Conservation (phyloP, 1,140 invertebrate species). For the Gonioctena quinquepunctata region DNA sequence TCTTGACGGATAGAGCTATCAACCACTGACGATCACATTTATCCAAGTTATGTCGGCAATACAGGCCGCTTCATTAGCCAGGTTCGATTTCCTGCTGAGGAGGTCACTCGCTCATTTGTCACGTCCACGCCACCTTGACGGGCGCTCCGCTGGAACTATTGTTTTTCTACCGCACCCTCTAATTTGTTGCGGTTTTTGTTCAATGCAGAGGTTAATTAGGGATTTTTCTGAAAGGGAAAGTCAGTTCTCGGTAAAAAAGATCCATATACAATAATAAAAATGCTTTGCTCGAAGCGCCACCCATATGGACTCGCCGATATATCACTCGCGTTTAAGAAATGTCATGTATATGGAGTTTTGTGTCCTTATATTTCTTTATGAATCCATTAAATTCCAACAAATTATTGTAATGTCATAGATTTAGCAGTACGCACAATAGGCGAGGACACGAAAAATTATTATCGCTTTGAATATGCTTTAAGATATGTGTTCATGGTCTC, state of each 20-base stretch:
- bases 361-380: no score
- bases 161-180: not conserved
- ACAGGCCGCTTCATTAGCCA: constrained; percentile 18
- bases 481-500: no score
- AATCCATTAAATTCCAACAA: no score
- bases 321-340: no score
- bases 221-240: not conserved
- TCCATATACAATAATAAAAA: no score
- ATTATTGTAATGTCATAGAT: no score
- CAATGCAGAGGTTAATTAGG: not conserved
- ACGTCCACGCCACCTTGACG: constrained; percentile 8
- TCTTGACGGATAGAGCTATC: constrained; percentile 52
- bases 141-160: constrained; percentile 2
- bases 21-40: constrained; percentile 49
- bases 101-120: constrained; percentile 23
- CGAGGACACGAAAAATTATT: no score
- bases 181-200: not conserved
- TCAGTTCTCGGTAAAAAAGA: not conserved
- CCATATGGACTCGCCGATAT: no score
- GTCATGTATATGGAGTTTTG: no score
- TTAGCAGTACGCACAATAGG: no score
- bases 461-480: no score
- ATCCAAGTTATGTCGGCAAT: constrained; percentile 45
- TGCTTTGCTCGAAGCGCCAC: no score
- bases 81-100: constrained; percentile 2